phyloP scores from a whole-genome alignment of 1,140 invertebrate genomes.

The Drosophila subobscura region DNA sequence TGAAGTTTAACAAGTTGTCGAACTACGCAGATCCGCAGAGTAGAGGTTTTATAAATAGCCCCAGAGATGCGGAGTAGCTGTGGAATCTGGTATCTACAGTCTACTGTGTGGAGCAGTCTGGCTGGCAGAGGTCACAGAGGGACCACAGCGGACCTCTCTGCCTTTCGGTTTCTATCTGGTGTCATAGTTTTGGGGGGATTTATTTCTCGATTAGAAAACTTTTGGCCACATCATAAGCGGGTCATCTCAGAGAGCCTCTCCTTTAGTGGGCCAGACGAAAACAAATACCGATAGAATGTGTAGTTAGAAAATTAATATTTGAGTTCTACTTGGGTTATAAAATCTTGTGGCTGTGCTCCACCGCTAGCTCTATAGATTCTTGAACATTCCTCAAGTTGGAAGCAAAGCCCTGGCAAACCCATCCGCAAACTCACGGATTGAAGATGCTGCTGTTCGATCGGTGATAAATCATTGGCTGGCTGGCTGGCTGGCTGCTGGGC shows the following conservation, averaged over 20 bases:
- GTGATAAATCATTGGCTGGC: slow-evolving; percentile 61
- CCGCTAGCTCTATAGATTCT: no score
- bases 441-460: slow-evolving; percentile 22
- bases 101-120: slow-evolving; percentile 34
- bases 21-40: slow-evolving; percentile 72
- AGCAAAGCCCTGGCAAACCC: no score
- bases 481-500: slow-evolving; percentile 3
- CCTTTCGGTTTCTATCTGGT: slow-evolving; percentile 27
- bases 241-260: slow-evolving; percentile 35
- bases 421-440: neutral
- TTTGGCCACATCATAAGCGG: slow-evolving; percentile 55
- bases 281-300: neutral
- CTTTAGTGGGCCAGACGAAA: neutral
- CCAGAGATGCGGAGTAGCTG: slow-evolving; percentile 28
- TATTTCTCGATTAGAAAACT: slow-evolving; percentile 32
- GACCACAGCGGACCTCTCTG: no score
- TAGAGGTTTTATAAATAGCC: slow-evolving; percentile 59
- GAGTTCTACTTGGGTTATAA: no score
- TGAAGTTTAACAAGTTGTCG: slow-evolving; percentile 77
- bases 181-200: slow-evolving; percentile 19
- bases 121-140: neutral
- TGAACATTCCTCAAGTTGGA: no score
- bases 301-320: no score
- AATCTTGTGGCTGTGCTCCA: slow-evolving; percentile 1
- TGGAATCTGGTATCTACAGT: neutral